Base-by-base conservation (phyloP, 2,797 vertebrate species). In the Alectoris magna region DNA sequence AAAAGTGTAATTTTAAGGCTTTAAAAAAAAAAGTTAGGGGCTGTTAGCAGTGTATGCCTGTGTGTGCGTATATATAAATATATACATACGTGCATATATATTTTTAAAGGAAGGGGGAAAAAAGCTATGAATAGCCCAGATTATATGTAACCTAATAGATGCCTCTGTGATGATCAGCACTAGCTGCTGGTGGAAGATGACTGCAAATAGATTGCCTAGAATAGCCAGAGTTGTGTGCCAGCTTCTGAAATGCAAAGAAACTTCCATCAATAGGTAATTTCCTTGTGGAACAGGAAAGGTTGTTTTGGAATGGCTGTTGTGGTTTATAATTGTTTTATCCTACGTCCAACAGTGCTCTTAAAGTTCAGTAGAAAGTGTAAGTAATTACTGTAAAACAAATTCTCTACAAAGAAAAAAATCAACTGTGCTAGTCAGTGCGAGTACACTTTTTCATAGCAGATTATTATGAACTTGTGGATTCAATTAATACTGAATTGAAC, bases 271-370 rank as follows among this genome's bases (percentile, higher is more conserved):
- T 63, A 38, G 29, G n/a, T 82, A 29, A 7, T 56, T 51, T 67
- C 6, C 5, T 60, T 72, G 69, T 84, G 8, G 43, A 38, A 46
- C 26, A 53, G n/a, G 41, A n/a, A 12, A 39, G 12, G 17, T 62
- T 27, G 27, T 82, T 87, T 80, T 67, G 27, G 17, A 87, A 41
- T 53, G 55, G 82, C 36, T 82, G 8, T 27, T 87, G 12, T 39
- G 11, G 43, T 64, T 67, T 38, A 2, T 68, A 63, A 12, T 77
- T 77, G 24, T 58, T 87, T 71, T 60, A 56, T 58, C 8, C 6
- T 0, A 0, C 43, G 10, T 64, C 53, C 58, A 73, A 39, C 68
- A 74, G 24, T 38, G 34, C 22, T 74, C 21, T 53, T 76, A 41
- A 51, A 59, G 29, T 48, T 41, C 31, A 64, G n/a, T 29, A 23